phyloP scores from a whole-genome alignment of 2,888 invertebrate genomes.

The Tineola bisselliella region DNA sequence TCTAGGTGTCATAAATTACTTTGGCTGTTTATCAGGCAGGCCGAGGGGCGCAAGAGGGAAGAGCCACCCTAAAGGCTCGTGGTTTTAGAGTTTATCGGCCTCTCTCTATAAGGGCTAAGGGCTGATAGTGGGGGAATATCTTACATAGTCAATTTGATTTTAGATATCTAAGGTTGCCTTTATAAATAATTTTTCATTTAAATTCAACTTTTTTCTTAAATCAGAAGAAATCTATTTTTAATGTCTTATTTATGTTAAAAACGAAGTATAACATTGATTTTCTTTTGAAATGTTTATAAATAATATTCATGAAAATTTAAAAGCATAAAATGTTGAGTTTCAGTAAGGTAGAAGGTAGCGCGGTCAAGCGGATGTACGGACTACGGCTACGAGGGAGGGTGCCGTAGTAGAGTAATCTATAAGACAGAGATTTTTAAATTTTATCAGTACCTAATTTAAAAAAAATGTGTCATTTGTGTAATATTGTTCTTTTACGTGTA shows the following conservation, averaged over 20 bases:
- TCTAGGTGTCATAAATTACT: conserved; percentile 61
- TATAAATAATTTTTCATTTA: too few relatives aligned
- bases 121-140: conserved; percentile 12
- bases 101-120: conserved; percentile 31
- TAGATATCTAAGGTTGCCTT: too few relatives aligned
- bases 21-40: conserved; percentile 50
- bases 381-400: conserved; percentile 15
- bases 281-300: too few relatives aligned
- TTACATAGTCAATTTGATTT: not conserved
- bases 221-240: too few relatives aligned
- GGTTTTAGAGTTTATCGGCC: conserved; percentile 65
- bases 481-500: too few relatives aligned
- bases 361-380: conserved; percentile 61
- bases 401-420: conserved; percentile 40
- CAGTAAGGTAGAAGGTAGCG: conserved; percentile 34
- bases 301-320: too few relatives aligned
- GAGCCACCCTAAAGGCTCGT: conserved; percentile 21
- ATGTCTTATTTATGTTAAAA: too few relatives aligned
- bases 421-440: conserved; percentile 25
- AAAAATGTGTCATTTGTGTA: too few relatives aligned
- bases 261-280: too few relatives aligned
- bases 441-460: not conserved
- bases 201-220: too few relatives aligned
- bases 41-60: conserved; percentile 17
- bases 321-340: not conserved